Base-by-base conservation (phyloP, 2,888 invertebrate genomes). In the Drosophila mercatorum region DNA sequence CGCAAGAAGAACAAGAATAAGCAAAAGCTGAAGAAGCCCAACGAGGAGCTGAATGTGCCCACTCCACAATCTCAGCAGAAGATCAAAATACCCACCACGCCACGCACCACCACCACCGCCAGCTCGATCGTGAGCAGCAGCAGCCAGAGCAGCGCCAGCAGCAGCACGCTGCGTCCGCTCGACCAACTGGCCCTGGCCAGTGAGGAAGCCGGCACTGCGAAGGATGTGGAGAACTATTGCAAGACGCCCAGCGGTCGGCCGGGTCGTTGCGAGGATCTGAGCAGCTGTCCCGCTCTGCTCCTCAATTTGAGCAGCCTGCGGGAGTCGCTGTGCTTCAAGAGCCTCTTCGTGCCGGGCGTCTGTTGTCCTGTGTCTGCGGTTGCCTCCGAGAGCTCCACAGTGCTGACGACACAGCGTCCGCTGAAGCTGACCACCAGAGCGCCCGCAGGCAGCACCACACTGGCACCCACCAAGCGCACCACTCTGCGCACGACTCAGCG, bases 301-400 rank as follows among this genome's bases (percentile, higher is more conserved):
- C 93, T 98, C 28, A 97, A 98, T 92, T 93, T 98, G 58, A 95
- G 96, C 14, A 96, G 96, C 91, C 93, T 98, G 22, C 93, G 98
- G 38, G 97, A 97, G 89, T 97, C 97, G 0, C 94, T 98, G 11
- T 98, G 98, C 90, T 98, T 98, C 90, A 97, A 98, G 93, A 97
- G 96, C 74, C 94, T 98, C 2, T 97, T 98, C 88, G 96, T 97
- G 2, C 98, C 98, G 1, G 98, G 98, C 2, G 98, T 98, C 3
- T 98, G 98, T 90, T 98, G 98, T 92, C 98, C 98, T 0, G 81
- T 92, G 10, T 93, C 94, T 83, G 40, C 82, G 3, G 31, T 28
- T 3, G 10, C 60, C 5, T 17, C 70, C 0, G 91, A 91, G 51
- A 80, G 90, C n/a, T 77, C 87, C 7, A 91, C 92, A 0, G 80